Evolutionary conservation across 2,797 vertebrate species (phyloP), one percentile per base, ranked within the genome.

Genomic region (Anguilla obscura): DNA sequence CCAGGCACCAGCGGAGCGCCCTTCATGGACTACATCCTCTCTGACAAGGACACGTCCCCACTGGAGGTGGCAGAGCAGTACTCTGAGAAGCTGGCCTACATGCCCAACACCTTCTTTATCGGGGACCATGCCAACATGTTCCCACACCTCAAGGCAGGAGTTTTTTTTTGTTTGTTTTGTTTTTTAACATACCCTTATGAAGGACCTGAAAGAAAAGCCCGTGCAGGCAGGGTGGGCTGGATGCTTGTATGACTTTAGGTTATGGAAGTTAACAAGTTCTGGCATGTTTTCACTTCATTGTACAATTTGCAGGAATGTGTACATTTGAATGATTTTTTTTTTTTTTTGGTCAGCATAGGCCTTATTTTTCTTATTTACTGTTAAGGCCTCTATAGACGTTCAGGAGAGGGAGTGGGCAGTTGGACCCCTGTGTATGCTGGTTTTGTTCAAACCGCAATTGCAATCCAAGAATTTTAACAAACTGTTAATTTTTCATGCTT

Each of bases 111-210:
- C 8, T 99, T 99, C 95, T 99, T 99, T 91, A 99, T 99, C 86
- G 99, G 99, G 93, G 99, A 99, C 93, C 99, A 99, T 0, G 98
- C 98, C 88, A 99, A 99, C 93, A 99, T 99, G 99, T 99, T 99
- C 90, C 98, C 99, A 85, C 99, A 99, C 92, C 96, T 99, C 84
- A 99, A 99, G 98, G 98, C 98, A 94, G 90, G 92, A 89, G 40
- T 1, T 10, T n/a, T 33, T 14, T 86, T 74, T 40, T 1, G 7
- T 27, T 33, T 10, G 36, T 45, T 86, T 74, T 40, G 16, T 33
- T 66, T 9, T 86, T 36, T 74, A 69, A 69, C 27, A 9, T 50
- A 0, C 40, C 1, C 45, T 33, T 33, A 10, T 54, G 1, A 50
- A 48, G 48, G n/a, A 50, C 9, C 30, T 40, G 52, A 85, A 54